A percentile compares a stretch with the other conserved stretches of the same genome.
These are phyloP conservation scores for Megalops atlanticus DNA, from an alignment of 2,113 vertebrate species.

Conservation along the genomic window DNA sequence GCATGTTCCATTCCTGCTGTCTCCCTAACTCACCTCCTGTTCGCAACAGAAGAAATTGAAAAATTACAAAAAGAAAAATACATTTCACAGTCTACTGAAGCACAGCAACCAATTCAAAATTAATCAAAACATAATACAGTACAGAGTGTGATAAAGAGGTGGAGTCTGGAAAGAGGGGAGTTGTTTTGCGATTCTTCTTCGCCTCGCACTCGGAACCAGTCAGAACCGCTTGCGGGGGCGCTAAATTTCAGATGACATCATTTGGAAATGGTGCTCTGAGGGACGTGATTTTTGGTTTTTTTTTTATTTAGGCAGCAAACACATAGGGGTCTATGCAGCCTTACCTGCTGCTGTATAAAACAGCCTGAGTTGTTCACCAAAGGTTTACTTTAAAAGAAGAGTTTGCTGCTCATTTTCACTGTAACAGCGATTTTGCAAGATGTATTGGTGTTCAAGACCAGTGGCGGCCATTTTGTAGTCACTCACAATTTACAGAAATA, in stretches of 20 bases:
- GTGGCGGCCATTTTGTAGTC: neutral
- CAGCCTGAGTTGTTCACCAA: neutral
- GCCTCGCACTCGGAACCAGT: neutral
- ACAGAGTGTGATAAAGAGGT: conserved; percentile 16
- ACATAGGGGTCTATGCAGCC: neutral
- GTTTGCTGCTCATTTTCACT: too few relatives aligned
- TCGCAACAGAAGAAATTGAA: conserved; percentile 16
- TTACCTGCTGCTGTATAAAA: neutral
- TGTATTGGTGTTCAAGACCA: neutral
- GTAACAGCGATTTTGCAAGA: neutral
- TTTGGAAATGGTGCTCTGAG: neutral
- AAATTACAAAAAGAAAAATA: conserved; percentile 33
- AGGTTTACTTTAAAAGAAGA: neutral
- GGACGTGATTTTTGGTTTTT: neutral
- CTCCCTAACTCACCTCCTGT: neutral
- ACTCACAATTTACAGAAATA: neutral
- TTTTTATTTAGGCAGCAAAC: neutral
- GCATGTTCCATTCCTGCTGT: neutral
- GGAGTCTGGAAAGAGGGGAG: neutral
- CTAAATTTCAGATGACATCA: neutral
- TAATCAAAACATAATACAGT: conserved; percentile 38
- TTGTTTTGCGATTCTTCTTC: neutral
- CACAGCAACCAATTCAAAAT: conserved; percentile 30
- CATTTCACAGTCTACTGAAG: conserved; percentile 39
- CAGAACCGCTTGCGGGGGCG: neutral